phyloP scores from a whole-genome alignment of 2,888 invertebrate genomes.

The Oxycera nigricornis region DNA sequence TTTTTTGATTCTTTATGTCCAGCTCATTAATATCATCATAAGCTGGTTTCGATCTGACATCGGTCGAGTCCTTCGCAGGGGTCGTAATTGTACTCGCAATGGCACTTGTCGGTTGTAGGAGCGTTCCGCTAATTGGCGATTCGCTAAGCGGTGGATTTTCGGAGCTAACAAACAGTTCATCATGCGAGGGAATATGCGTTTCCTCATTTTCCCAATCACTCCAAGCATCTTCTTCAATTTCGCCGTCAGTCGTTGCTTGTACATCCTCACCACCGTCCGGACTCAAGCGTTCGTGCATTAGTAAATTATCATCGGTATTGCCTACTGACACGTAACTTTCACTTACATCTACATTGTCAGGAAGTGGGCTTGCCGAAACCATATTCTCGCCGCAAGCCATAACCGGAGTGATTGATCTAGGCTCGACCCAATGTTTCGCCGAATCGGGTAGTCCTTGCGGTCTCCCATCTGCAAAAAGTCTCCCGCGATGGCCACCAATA shows the following conservation, averaged over 20 bases:
- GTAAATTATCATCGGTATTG: slow-evolving; percentile 49
- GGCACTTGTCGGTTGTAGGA: not conserved
- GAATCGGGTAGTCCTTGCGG: slow-evolving; percentile 64
- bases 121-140: not conserved
- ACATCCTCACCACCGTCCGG: slow-evolving; percentile 85
- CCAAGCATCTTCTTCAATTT: slow-evolving; percentile 77
- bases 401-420: slow-evolving; percentile 61
- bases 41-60: not conserved
- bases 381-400: slow-evolving; percentile 55
- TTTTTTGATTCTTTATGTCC: slow-evolving; percentile 77
- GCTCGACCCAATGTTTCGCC: slow-evolving; percentile 56
- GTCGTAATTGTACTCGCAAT: not conserved
- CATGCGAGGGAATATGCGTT: slow-evolving; percentile 52
- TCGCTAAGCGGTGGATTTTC: not conserved
- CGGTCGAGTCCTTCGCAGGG: not conserved
- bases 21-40: slow-evolving; percentile 76
- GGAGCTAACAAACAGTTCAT: not conserved
- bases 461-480: slow-evolving; percentile 84
- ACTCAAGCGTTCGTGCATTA: slow-evolving; percentile 76
- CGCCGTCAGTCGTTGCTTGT: slow-evolving; percentile 55
- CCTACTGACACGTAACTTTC: slow-evolving; percentile 43
- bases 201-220: slow-evolving; percentile 79
- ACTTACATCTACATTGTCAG: slow-evolving; percentile 52
- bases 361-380: slow-evolving; percentile 59
- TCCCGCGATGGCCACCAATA: slow-evolving; percentile 81